Percentiles rank a stretch among this genome's conserved stretches.
phyloP scores from a whole-genome alignment of 2,888 invertebrate genomes.

The Subacronicta megacephala region DNA sequence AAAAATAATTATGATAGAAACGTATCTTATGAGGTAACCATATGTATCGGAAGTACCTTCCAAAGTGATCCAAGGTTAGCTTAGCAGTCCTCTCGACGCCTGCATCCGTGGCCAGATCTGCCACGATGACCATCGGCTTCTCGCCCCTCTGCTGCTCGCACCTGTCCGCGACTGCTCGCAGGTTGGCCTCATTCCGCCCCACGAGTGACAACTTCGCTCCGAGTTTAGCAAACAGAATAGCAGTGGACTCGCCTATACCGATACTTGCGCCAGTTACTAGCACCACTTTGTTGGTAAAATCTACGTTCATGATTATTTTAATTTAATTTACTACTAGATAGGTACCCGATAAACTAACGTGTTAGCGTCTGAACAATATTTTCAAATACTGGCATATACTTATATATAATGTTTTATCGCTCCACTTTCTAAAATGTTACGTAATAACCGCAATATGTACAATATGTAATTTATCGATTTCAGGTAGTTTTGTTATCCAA shows the following conservation, averaged over 20 bases:
- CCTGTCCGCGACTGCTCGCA: slow-evolving; percentile 50
- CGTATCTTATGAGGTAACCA: too few species aligned
- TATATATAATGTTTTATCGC: too few species aligned
- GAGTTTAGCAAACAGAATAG: slow-evolving; percentile 59
- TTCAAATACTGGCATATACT: too few species aligned
- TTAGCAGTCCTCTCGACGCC: slow-evolving; percentile 62
- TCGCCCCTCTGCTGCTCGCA: slow-evolving; percentile 55
- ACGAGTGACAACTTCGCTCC: slow-evolving; percentile 62
- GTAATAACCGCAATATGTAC: too few species aligned
- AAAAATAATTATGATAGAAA: too few species aligned
- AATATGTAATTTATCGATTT: too few species aligned
- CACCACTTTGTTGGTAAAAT: slow-evolving; percentile 63
- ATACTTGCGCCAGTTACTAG: slow-evolving; percentile 69
- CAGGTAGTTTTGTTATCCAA: too few species aligned
- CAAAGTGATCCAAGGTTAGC: slow-evolving; percentile 60
- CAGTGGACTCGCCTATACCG: slow-evolving; percentile 64
- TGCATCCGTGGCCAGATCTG: slow-evolving; percentile 65
- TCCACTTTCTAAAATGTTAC: too few species aligned
- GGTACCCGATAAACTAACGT: too few species aligned
- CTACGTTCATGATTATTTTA: neutral
- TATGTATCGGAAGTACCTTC: too few species aligned
- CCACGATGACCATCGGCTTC: slow-evolving; percentile 56
- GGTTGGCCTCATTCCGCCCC: slow-evolving; percentile 56
- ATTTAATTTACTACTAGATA: too few species aligned
- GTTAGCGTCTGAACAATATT: too few species aligned